phyloP scores from a whole-genome alignment of 2,888 invertebrate species.

The Pandemis corylana region DNA sequence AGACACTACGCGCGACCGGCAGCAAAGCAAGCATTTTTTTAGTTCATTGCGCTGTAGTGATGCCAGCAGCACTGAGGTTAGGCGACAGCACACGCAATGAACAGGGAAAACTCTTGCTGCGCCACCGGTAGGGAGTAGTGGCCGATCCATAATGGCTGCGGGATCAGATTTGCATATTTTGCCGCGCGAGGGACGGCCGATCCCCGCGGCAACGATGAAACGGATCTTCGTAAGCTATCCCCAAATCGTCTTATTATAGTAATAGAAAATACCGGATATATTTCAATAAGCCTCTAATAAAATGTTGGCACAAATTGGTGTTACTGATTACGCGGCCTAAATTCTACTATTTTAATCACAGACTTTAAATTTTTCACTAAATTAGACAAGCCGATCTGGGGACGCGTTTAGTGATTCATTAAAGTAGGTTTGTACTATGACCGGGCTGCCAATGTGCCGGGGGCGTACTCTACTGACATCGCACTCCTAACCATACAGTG shows the following conservation, averaged over 20 bases:
- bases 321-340: slow-evolving; percentile 59
- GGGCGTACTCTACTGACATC: slow-evolving; percentile 55
- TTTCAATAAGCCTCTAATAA: slow-evolving; percentile 50
- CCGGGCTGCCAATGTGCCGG: slow-evolving; percentile 74
- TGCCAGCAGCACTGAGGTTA: no score
- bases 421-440: slow-evolving; percentile 33
- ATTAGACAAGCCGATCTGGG: slow-evolving; percentile 52
- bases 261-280: slow-evolving; percentile 44
- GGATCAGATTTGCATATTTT: slow-evolving; percentile 36
- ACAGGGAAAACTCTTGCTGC: neutral
- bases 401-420: slow-evolving; percentile 34
- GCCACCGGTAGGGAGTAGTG: no score
- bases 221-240: slow-evolving; percentile 23
- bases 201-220: slow-evolving; percentile 27
- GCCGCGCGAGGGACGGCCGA: slow-evolving; percentile 20
- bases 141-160: neutral
- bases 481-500: slow-evolving; percentile 65
- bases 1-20: no score
- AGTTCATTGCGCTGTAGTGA: no score
- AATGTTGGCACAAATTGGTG: slow-evolving; percentile 74
- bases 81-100: no score
- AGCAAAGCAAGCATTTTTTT: no score
- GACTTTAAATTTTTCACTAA: slow-evolving; percentile 51
- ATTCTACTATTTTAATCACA: slow-evolving; percentile 60
- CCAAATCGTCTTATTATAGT: slow-evolving; percentile 48